These are phyloP conservation scores for Drosophila arizonae DNA, from an alignment of 1,140 invertebrate genomes.

Conservation along the genomic window DNA sequence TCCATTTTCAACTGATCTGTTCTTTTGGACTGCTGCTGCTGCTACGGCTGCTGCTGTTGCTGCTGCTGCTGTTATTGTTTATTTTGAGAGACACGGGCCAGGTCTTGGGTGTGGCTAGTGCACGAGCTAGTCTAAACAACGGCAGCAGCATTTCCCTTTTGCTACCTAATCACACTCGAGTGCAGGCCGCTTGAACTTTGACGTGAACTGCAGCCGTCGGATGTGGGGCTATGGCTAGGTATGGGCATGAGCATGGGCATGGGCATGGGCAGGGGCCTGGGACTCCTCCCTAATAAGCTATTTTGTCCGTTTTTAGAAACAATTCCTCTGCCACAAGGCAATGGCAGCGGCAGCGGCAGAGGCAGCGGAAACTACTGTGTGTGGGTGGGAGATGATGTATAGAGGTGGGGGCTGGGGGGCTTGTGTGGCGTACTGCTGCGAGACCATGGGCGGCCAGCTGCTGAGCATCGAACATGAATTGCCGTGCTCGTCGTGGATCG, in stretches of 20 bases:
- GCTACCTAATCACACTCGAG: slow-evolving; percentile 37
- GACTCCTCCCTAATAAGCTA: slow-evolving; percentile 54
- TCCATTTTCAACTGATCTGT: slow-evolving; percentile 14
- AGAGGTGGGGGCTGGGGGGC: background rate
- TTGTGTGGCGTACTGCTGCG: background rate
- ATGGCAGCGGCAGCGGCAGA: slow-evolving; percentile 1
- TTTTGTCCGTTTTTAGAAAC: slow-evolving; percentile 78
- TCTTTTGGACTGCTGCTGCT: slow-evolving; percentile 5
- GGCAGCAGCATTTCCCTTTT: slow-evolving; percentile 38
- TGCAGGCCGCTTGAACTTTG: slow-evolving; percentile 70
- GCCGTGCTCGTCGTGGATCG: slow-evolving; percentile 64
- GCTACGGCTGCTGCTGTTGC: background rate
- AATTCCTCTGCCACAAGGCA: slow-evolving; percentile 56
- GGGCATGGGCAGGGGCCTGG: background rate
- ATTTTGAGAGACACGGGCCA: slow-evolving; percentile 62
- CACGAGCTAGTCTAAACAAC: slow-evolving; percentile 68
- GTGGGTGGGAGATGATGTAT: slow-evolving; percentile 34
- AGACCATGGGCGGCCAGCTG: slow-evolving; percentile 61
- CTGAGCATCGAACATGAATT: slow-evolving; percentile 73
- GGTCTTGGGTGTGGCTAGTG: slow-evolving; percentile 65
- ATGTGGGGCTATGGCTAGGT: slow-evolving; percentile 17
- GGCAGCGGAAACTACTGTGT: slow-evolving; percentile 43
- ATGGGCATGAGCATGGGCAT: background rate
- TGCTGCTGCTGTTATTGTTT: slow-evolving; percentile 55
- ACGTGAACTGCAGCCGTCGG: slow-evolving; percentile 67